phyloP scores from a whole-genome alignment of 2,797 vertebrate genomes.

The Lithobates sylvaticus region DNA sequence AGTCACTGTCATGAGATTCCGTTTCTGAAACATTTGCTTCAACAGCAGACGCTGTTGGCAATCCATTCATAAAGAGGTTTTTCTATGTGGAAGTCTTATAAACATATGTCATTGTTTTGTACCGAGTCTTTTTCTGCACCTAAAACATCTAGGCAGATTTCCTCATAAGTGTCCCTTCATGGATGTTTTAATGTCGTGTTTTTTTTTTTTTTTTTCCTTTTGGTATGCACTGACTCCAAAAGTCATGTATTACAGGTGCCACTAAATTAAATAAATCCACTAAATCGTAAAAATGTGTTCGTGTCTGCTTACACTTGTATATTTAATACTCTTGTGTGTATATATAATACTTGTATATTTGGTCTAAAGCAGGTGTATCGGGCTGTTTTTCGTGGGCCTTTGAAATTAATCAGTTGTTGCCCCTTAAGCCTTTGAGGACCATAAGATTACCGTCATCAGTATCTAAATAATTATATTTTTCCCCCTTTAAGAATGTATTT shows the following conservation, averaged over 20 bases:
- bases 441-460: too few species aligned
- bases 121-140: neutral
- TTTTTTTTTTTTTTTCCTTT: slow-evolving; percentile 13
- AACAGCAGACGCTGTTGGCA: neutral
- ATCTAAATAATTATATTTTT: too few species aligned
- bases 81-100: neutral
- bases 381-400: too few species aligned
- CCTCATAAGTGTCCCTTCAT: slow-evolving; percentile 27
- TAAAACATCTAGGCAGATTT: slow-evolving; percentile 3
- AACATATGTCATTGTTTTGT: neutral
- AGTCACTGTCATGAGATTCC: slow-evolving; percentile 7
- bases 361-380: too few species aligned
- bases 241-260: slow-evolving; percentile 16
- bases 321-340: too few species aligned
- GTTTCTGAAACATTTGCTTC: neutral
- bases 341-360: too few species aligned
- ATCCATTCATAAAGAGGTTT: neutral
- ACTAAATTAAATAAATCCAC: slow-evolving; percentile 46
- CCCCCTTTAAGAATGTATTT: too few species aligned
- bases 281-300: neutral
- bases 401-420: too few species aligned
- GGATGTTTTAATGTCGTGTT: neutral
- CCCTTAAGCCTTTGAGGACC: too few species aligned
- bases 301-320: too few species aligned
- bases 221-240: slow-evolving; percentile 8